phyloP scores from a whole-genome alignment of 1,140 invertebrate species.

The Zeugodacus cucurbitae region DNA sequence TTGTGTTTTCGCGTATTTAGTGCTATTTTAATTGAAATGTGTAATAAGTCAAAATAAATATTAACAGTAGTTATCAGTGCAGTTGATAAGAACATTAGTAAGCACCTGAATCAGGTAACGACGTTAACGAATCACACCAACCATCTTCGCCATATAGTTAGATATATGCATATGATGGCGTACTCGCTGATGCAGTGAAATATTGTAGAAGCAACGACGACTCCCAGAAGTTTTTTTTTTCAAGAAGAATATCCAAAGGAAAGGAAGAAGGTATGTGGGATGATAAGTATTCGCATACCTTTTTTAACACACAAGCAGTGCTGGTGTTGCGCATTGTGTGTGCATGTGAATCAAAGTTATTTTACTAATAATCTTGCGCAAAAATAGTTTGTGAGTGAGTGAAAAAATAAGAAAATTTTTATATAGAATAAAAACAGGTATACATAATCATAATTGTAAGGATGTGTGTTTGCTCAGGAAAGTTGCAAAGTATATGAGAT shows the following conservation, averaged over 20 bases:
- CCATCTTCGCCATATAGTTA: neutral
- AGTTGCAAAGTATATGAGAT: neutral
- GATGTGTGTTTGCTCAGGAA: neutral
- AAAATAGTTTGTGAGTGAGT: neutral
- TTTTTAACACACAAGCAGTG: neutral
- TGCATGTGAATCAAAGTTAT: neutral
- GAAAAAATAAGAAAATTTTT: neutral
- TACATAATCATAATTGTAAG: neutral
- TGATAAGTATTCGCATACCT: neutral
- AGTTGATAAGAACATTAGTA: constrained; percentile 3
- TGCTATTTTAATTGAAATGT: constrained; percentile 22
- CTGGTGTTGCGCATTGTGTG: neutral
- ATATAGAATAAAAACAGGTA: too few relatives aligned
- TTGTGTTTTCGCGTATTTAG: neutral
- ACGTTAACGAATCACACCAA: neutral
- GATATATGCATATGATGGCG: neutral
- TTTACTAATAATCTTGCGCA: neutral
- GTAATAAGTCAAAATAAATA: constrained; percentile 13
- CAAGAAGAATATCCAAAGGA: neutral
- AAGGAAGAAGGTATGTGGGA: constrained; percentile 26
- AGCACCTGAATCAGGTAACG: neutral
- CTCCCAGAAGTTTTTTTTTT: neutral
- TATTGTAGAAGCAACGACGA: neutral
- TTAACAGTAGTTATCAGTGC: constrained; percentile 15
- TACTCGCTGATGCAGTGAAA: neutral